Conservation (phyloP, 2,888 invertebrate species). For the Gibbula magus region DNA sequence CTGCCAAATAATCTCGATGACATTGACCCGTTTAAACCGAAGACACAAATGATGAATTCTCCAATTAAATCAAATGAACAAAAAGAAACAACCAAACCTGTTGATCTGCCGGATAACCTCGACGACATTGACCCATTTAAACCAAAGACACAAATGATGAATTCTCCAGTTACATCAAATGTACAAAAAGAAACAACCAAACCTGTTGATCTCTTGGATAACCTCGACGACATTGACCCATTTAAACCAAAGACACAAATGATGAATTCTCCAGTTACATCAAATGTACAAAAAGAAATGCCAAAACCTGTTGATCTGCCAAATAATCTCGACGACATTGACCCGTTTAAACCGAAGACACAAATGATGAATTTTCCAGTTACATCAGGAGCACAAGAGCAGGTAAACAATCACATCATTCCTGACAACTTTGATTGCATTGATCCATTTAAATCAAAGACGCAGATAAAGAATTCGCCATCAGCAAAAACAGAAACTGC, state of each 20-base stretch:
- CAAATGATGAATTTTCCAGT: background rate
- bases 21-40: background rate
- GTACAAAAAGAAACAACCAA: background rate
- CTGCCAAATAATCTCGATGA: background rate
- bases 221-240: background rate
- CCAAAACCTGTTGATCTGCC: too few species aligned
- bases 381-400: background rate
- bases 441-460: conserved; percentile 34
- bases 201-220: too few species aligned
- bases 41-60: background rate
- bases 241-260: background rate
- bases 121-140: background rate
- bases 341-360: background rate
- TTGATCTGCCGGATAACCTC: background rate
- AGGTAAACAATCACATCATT: background rate
- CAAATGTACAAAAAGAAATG: too few species aligned
- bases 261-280: background rate
- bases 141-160: background rate
- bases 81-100: background rate
- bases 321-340: background rate
- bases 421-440: too few species aligned
- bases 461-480: conserved; percentile 34
- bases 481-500: background rate
- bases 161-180: background rate
- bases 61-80: background rate